Evolutionary conservation across 2,113 vertebrate genomes (phyloP).

Genomic region (Notarius lentiginosus): DNA sequence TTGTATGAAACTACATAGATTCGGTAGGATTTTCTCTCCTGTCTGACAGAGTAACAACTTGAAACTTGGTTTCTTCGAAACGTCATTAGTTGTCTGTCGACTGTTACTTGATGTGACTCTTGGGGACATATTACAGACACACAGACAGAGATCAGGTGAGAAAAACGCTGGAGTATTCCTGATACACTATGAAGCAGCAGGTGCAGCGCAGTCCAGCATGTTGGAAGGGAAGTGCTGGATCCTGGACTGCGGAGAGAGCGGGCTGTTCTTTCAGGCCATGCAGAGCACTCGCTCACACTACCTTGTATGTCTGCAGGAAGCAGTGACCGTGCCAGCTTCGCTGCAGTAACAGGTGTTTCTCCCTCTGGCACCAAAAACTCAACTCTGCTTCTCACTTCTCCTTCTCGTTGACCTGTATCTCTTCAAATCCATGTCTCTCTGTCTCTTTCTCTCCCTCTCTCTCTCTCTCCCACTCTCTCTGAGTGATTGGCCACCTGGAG

Average conservation of each 20-base stretch:
- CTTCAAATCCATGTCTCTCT: constrained; percentile 6
- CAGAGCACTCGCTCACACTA: constrained; percentile 25
- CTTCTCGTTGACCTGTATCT: constrained; percentile 17
- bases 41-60: neutral
- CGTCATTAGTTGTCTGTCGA: neutral
- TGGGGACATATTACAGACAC: too few relatives aligned
- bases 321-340: constrained; percentile 15
- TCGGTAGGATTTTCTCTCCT: neutral
- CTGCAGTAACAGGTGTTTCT: constrained; percentile 43
- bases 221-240: constrained; percentile 6
- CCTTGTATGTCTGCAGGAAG: constrained; percentile 30
- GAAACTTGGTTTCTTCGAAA: neutral
- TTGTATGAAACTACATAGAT: neutral
- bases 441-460: constrained; percentile 28
- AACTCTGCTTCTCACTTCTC: constrained; percentile 18
- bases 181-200: constrained; percentile 1
- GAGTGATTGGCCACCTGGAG: constrained; percentile 69
- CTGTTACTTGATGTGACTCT: too few relatives aligned
- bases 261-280: constrained; percentile 5
- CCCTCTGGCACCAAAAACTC: constrained; percentile 16
- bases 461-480: constrained; percentile 45
- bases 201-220: constrained; percentile 3
- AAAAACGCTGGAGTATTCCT: neutral
- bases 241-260: constrained; percentile 4
- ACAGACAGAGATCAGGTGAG: neutral